Percentiles rank a stretch among this genome's conserved stretches.
phyloP scores from a whole-genome alignment of 2,888 invertebrate genomes.

The Pyrgus malvae region DNA sequence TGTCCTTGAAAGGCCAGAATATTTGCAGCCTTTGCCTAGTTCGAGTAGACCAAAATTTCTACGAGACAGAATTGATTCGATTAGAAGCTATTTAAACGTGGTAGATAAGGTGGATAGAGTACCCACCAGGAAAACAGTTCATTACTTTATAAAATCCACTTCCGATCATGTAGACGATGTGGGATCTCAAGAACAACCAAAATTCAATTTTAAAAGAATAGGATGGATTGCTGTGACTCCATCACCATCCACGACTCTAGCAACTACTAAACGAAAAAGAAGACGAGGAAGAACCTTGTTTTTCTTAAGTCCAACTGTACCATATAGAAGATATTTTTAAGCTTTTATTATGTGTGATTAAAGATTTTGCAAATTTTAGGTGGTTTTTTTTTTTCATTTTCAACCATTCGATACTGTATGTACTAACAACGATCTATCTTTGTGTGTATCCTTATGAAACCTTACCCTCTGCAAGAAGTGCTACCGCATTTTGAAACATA shows the following conservation, averaged over 20 bases:
- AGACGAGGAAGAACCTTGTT: conserved; percentile 57
- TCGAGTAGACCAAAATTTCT: conserved; percentile 41
- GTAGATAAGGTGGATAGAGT: conserved; percentile 27
- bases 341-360: conserved; percentile 24
- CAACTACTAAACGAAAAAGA: conserved; percentile 32
- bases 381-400: background rate
- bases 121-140: conserved; percentile 21
- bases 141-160: background rate
- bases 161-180: background rate
- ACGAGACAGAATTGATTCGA: conserved; percentile 46
- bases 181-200: conserved; percentile 2
- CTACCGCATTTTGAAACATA: no score
- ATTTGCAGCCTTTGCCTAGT: conserved; percentile 30
- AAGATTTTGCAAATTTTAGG: background rate
- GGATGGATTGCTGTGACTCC: conserved; percentile 32
- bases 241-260: conserved; percentile 26
- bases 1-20: conserved; percentile 39
- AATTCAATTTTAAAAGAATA: conserved; percentile 33
- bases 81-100: conserved; percentile 45
- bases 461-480: no score
- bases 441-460: no score
- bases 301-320: conserved; percentile 65
- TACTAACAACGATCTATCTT: no score
- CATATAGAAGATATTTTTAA: conserved; percentile 59
- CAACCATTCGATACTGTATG: no score